Conservation (phyloP, 2,888 invertebrate genomes). For the Andrena bicolor region DNA sequence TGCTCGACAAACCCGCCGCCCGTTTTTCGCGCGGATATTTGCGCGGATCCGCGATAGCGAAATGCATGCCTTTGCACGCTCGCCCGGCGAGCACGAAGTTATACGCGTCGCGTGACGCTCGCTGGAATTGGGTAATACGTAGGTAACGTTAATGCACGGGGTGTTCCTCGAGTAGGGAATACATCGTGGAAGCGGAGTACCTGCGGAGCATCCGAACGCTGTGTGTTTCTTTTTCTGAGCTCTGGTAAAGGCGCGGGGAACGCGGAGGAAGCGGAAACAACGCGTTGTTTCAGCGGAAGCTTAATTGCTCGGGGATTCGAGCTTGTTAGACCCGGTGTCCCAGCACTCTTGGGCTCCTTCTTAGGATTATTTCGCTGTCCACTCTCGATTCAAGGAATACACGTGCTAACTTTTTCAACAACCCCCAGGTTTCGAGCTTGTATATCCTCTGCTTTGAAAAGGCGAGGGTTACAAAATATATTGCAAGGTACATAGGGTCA, state of each 20-base stretch:
- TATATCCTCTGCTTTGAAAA: neutral
- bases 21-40: constrained; percentile 26
- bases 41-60: neutral
- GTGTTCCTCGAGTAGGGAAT: neutral
- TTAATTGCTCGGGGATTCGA: constrained; percentile 82
- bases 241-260: neutral
- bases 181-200: neutral
- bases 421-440: neutral
- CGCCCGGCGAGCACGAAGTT: neutral
- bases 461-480: neutral
- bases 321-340: constrained; percentile 78
- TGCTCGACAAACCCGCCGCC: neutral
- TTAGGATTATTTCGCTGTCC: constrained; percentile 39
- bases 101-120: constrained; percentile 11
- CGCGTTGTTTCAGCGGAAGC: constrained; percentile 53
- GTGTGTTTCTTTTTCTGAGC: neutral
- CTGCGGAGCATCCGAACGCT: neutral
- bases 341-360: constrained; percentile 67
- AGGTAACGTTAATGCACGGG: neutral
- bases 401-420: neutral
- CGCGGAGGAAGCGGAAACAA: constrained; percentile 39
- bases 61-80: neutral
- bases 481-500: neutral
- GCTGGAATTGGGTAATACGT: constrained; percentile 1
- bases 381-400: constrained; percentile 32